phyloP scores from a whole-genome alignment of 2,797 vertebrate species.

The Muraenolepis orangiensis region DNA sequence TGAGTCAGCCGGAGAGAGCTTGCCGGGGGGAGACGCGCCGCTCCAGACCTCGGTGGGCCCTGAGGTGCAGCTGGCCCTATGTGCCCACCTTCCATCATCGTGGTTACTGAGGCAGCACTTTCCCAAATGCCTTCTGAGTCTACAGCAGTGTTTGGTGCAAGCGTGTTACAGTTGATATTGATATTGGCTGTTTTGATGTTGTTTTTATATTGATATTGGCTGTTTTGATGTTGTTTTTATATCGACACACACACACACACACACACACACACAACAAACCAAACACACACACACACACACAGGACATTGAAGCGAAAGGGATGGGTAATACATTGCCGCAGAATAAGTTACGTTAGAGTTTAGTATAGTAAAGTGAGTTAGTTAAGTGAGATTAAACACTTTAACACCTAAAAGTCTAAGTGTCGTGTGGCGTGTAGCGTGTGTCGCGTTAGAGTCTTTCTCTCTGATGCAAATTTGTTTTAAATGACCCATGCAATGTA shows the following conservation, averaged over 20 bases:
- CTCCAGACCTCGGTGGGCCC: slow-evolving; percentile 44
- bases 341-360: no score
- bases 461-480: no score
- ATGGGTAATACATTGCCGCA: no score
- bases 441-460: no score
- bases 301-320: no score
- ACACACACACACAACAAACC: neutral
- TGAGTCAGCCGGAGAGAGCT: slow-evolving; percentile 32
- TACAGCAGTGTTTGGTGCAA: neutral
- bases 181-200: neutral
- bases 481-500: no score
- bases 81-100: slow-evolving; percentile 12
- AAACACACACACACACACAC: no score
- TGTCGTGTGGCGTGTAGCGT: no score
- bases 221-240: neutral
- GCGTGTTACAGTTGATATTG: neutral
- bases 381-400: no score
- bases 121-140: neutral
- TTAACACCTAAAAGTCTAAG: no score
- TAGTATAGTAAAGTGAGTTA: no score
- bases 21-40: slow-evolving; percentile 27
- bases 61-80: slow-evolving; percentile 25
- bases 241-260: neutral
- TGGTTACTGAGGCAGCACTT: neutral
- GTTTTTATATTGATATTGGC: neutral